These are phyloP conservation scores for Xylota sylvarum DNA, from an alignment of 2,888 invertebrate genomes.

Conservation along the genomic window DNA sequence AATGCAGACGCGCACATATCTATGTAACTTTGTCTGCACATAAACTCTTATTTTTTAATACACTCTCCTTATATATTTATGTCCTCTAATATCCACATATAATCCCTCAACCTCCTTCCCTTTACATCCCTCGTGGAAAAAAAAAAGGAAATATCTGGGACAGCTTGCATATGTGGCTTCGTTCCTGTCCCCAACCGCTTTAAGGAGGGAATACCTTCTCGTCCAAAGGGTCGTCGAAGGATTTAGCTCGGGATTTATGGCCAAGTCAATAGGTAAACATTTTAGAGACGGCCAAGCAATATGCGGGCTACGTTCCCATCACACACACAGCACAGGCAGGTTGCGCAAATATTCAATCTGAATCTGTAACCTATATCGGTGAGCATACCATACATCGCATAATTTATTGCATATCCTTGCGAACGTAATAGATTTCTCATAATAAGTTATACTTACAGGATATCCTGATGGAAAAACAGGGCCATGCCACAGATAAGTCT, in stretches of 20 bases:
- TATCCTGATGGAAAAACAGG: background rate
- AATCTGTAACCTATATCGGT: conserved; percentile 14
- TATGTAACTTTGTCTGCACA: conserved; percentile 35
- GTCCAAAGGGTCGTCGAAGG: conserved; percentile 59
- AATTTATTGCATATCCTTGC: conserved; percentile 54
- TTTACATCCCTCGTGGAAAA: too few relatives aligned
- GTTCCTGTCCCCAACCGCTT: too few relatives aligned
- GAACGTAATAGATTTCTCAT: conserved; percentile 54
- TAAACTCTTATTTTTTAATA: conserved; percentile 74
- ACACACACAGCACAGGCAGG: background rate
- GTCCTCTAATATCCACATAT: conserved; percentile 46
- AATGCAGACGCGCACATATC: conserved; percentile 65
- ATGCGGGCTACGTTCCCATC: background rate
- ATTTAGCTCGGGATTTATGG: conserved; percentile 63
- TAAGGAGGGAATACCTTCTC: background rate
- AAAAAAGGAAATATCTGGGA: background rate
- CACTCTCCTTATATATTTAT: conserved; percentile 64
- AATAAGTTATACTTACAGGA: conserved; percentile 39
- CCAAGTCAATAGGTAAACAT: conserved; percentile 71
- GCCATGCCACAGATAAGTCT: conserved; percentile 11
- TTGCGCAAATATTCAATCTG: conserved; percentile 56
- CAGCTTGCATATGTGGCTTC: conserved; percentile 23
- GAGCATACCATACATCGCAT: conserved; percentile 19
- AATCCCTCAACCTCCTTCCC: conserved; percentile 26
- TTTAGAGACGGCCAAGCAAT: conserved; percentile 43